Evolutionary conservation across 1,140 invertebrate genomes (phyloP).

Genomic region (Lamellibrachia luymesi): DNA sequence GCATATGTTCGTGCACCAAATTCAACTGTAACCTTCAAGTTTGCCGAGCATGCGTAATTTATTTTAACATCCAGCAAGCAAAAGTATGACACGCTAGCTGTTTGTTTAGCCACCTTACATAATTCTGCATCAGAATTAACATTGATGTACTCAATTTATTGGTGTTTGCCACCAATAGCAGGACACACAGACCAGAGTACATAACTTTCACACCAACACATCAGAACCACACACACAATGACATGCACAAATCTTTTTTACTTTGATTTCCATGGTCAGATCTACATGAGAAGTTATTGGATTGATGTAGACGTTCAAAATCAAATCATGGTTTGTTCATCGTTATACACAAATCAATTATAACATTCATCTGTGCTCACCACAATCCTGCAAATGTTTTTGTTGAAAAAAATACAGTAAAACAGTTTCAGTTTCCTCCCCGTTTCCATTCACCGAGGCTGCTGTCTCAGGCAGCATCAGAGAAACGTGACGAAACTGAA

Average conservation of each 20-base stretch:
- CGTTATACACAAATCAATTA: too few relatives aligned
- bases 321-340: too few relatives aligned
- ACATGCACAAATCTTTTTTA: background rate
- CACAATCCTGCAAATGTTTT: too few relatives aligned
- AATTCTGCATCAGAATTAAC: background rate
- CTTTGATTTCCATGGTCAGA: background rate
- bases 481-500: background rate
- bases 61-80: background rate
- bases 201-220: background rate
- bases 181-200: background rate
- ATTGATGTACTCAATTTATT: background rate
- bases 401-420: background rate
- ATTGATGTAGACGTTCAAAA: too few relatives aligned
- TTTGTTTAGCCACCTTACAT: background rate
- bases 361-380: too few relatives aligned
- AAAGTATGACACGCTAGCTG: background rate
- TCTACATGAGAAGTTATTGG: background rate
- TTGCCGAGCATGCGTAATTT: background rate
- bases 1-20: background rate
- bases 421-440: background rate
- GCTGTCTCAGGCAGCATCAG: too few relatives aligned
- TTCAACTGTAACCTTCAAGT: background rate
- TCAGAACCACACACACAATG: background rate
- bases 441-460: too few relatives aligned
- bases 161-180: background rate